Evolutionary conservation across 2,113 vertebrate genomes (phyloP).

Genomic region (Coryphaenoides rupestris): DNA sequence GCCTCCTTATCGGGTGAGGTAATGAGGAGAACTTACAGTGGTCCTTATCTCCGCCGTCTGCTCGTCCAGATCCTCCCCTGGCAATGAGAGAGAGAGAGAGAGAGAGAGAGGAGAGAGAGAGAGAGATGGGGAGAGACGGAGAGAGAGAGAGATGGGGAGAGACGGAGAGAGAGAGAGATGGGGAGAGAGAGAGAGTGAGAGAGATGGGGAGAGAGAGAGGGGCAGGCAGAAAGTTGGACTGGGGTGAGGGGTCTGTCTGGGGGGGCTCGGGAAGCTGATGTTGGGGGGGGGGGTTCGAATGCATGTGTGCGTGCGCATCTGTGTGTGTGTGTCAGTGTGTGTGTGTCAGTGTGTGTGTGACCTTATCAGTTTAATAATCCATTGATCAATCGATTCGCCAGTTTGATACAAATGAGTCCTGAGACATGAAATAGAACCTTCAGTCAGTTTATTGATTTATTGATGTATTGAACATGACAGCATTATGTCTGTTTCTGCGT

Average conservation of each 20-base stretch:
- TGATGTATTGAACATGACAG: no score
- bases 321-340: background rate
- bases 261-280: conserved; percentile 63
- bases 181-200: no score
- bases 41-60: conserved; percentile 67
- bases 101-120: no score
- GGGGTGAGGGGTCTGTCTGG: conserved; percentile 54
- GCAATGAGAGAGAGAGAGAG: background rate
- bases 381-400: no score
- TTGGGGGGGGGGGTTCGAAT: conserved; percentile 5
- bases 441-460: no score
- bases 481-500: background rate
- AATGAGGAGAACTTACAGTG: conserved; percentile 70
- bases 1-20: conserved; percentile 74
- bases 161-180: background rate
- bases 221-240: conserved; percentile 49
- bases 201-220: conserved; percentile 9
- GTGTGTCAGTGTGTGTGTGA: no score
- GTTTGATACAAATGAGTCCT: no score
- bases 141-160: no score
- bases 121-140: no score
- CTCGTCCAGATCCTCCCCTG: conserved; percentile 61
- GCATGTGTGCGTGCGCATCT: background rate
- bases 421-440: no score
- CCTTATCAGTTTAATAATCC: no score